Percentiles rank a stretch among this genome's conserved stretches.
Conservation (phyloP, 2,113 vertebrate species). For the Pandion haliaetus region DNA sequence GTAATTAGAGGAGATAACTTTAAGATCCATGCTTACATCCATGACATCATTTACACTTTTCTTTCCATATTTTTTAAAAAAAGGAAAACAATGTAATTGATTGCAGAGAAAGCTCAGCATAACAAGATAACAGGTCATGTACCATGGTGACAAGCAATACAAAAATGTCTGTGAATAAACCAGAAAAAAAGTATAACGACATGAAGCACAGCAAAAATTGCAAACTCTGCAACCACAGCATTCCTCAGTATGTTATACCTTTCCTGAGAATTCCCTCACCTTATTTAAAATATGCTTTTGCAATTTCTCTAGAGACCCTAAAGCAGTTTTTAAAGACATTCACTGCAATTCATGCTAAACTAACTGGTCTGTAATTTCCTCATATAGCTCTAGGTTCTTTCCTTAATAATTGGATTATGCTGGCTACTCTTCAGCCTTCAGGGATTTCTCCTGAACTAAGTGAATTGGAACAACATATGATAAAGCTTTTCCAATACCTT, state of each 20-base stretch:
- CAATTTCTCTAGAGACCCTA: background rate
- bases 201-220: background rate
- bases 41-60: background rate
- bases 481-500: constrained; percentile 45
- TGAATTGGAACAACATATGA: constrained; percentile 44
- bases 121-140: background rate
- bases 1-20: background rate
- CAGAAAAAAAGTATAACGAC: background rate
- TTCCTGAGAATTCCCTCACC: background rate
- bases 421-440: background rate
- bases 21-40: background rate
- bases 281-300: constrained; percentile 40
- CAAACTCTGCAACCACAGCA: background rate
- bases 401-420: constrained; percentile 52
- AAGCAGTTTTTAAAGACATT: constrained; percentile 20
- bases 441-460: constrained; percentile 45
- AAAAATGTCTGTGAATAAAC: background rate
- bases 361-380: constrained; percentile 40
- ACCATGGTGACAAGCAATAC: background rate
- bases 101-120: background rate
- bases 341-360: background rate
- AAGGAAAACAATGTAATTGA: background rate
- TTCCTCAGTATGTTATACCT: background rate
- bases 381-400: background rate
- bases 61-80: background rate